Evolutionary conservation across 2,797 vertebrate species (phyloP), one percentile per base, ranked within the genome.

Genomic region (Amblyopsis hoosieri): DNA sequence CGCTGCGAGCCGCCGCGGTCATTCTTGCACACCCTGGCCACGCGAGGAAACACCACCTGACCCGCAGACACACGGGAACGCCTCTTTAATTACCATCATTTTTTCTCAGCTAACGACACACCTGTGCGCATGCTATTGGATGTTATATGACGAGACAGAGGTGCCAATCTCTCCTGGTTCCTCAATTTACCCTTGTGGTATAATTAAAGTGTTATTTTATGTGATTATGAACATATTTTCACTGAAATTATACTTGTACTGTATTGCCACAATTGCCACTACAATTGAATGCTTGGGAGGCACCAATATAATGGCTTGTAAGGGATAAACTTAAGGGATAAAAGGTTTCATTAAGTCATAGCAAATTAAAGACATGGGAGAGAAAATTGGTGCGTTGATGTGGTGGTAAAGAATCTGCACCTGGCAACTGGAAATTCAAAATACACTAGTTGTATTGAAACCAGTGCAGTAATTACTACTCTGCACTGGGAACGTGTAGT

Each of bases 1-100:
- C 98, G 94, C 11, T 98, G 98, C 3, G 98, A 99, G 74, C 98
- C 98, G 2, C 98, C 97, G 57, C 94, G 94, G 89, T 99, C 98
- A 12, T 96, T 98, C 90, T 99, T 99, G 76, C 97, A 99, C 54
- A 99, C 96, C 75, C 98, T 93, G 60, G 96, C 98, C 82, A 99
- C 98, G 52, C 97, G 93, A 0, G 97, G 97, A 87, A 99, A 98
- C 85, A 99, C 92, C 54, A 99, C 96, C 98, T 99, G 89, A 56
- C 55, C 37, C 9, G 64, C 46, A 19, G 7, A 58, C 52, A 64
- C 5, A 31, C 12, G 12, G 14, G 1, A 48, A 37, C 33, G 1
- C 33, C 33, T 37, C 8, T 37, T 37, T 37, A 37, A 37, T 37
- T 37, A 9, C 3, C 33, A 9, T 37, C 7, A 6, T 17, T 52